phyloP scores from a whole-genome alignment of 2,113 vertebrate species.

The Xenotilapia longispinis region DNA sequence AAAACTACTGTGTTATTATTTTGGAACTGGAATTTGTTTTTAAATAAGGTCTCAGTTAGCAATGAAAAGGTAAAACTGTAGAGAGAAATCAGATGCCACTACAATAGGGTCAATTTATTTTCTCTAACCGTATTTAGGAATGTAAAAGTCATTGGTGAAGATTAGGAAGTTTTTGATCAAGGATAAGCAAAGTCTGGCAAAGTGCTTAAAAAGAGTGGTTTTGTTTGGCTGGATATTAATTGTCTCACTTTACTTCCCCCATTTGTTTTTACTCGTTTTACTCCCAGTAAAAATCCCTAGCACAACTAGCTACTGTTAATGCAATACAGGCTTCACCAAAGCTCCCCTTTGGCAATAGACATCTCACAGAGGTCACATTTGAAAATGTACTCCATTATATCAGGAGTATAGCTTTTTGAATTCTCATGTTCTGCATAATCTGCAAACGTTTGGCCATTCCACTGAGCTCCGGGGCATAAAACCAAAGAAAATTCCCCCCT shows the following conservation, averaged over 20 bases:
- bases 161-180: neutral
- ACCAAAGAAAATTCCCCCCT: neutral
- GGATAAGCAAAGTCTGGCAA: neutral
- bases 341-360: neutral
- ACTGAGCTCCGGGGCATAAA: neutral
- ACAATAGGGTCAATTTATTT: neutral
- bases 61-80: neutral
- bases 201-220: neutral
- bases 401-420: neutral
- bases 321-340: neutral
- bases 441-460: neutral
- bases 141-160: neutral
- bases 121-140: neutral
- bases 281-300: neutral
- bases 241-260: rapidly evolving
- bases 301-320: neutral
- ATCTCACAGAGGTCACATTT: neutral
- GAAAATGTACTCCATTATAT: neutral
- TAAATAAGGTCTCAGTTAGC: neutral
- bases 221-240: neutral
- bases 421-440: neutral
- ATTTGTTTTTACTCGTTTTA: neutral
- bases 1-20: neutral
- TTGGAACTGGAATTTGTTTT: neutral
- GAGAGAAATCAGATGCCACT: neutral